Evolutionary conservation across 1,140 invertebrate genomes (phyloP), one percentile per base, ranked within the genome.

Genomic region (Trichonephila clavipes): DNA sequence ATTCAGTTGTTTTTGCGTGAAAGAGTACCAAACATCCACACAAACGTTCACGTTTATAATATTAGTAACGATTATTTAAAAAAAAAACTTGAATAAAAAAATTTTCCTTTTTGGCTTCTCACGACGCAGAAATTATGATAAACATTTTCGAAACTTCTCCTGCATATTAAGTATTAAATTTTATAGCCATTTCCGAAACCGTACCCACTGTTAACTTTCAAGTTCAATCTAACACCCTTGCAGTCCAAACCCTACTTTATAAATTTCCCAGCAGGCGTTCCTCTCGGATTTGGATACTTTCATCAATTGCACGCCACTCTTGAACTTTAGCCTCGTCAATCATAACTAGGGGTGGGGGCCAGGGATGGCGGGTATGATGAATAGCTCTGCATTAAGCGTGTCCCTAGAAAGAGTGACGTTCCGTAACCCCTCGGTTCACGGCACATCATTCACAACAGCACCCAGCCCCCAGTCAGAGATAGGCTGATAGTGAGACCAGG

Each of bases 371-470:
- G 14, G 88, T 44, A 90, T 86, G 91, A 92, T 92, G 91, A 92
- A 92, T 92, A 92, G 83, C 58, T 58, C 90, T 28, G 66, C 91
- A 92, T 72, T 87, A 92, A 92, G 91, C 44, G 62, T 77, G 64
- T 92, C 77, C 83, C 44, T 14, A 40, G 83, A 28, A 51, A 59
- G 90, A 92, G 90, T 92, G 82, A 64, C 64, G 72, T 77, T 10
- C 64, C 61, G 24, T 91, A 92, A 69, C 83, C 77, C 44, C 82
- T 40, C 64, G 62, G 91, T 64, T 69, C 83, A 58, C 10, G 59
- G 69, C 44, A 40, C 89, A 81, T 90, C 89, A 82, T 58, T 90
- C 77, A 90, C 18, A n/a, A 34, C 64, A 77, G 58, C 44, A 72
- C 66, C 28, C 83, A 58, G 8, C 28, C 19, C 40, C 59, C 24